Evolutionary conservation across 2,113 vertebrate species (phyloP).

Genomic region (Opisthocomus hoazin): DNA sequence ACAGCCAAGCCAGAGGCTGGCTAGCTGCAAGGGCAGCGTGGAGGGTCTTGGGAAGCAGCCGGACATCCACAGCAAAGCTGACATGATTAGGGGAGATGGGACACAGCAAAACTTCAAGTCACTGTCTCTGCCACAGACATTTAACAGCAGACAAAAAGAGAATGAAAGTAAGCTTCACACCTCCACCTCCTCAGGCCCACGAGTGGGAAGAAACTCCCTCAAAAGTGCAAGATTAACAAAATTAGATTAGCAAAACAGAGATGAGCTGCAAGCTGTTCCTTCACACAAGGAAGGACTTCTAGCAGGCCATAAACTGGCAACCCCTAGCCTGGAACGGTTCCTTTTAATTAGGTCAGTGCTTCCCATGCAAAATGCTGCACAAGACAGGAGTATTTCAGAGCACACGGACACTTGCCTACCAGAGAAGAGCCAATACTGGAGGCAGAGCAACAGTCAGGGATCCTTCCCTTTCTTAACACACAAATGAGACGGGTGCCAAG

Average conservation of each 20-base stretch:
- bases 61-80: neutral
- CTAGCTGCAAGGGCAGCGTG: rapidly evolving
- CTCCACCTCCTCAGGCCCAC: slow-evolving; percentile 52
- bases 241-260: slow-evolving; percentile 60
- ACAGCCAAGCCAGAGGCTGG: neutral
- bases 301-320: slow-evolving; percentile 28
- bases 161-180: slow-evolving; percentile 57
- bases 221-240: slow-evolving; percentile 61
- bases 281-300: slow-evolving; percentile 40
- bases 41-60: neutral
- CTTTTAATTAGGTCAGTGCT: slow-evolving; percentile 59
- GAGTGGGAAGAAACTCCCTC: slow-evolving; percentile 65
- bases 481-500: neutral
- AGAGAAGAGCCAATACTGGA: neutral
- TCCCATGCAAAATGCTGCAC: slow-evolving; percentile 18
- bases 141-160: slow-evolving; percentile 49
- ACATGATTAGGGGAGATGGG: neutral
- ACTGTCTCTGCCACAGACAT: slow-evolving; percentile 11
- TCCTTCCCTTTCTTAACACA: neutral
- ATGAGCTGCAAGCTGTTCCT: slow-evolving; percentile 56
- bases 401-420: neutral
- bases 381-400: neutral
- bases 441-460: neutral
- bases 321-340: slow-evolving; percentile 23
- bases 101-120: neutral